A percentile compares a stretch with the other conserved stretches of the same genome.
Conservation (phyloP, 2,113 vertebrate species). For the Myocastor coypus region DNA sequence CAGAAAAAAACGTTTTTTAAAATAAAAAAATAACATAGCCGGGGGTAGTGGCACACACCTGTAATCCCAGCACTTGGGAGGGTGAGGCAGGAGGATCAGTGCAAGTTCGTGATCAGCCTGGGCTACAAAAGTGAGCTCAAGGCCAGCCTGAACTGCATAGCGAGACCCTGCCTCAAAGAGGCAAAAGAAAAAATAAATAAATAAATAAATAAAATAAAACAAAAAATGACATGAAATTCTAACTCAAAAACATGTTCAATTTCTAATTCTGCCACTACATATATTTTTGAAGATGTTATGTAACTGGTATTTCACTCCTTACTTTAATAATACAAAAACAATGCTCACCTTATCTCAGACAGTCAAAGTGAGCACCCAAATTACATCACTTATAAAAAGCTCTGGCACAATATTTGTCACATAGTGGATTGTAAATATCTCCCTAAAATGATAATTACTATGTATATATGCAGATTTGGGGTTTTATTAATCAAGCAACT, state of each 20-base stretch:
- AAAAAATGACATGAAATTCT: constrained; percentile 17
- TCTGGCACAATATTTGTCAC: background rate
- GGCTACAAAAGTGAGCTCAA: no score
- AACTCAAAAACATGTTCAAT: constrained; percentile 19
- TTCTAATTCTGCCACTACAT: constrained; percentile 4
- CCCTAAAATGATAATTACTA: background rate
- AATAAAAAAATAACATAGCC: background rate
- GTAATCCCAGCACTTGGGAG: no score
- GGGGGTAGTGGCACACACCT: no score
- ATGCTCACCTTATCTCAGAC: background rate
- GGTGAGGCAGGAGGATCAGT: no score
- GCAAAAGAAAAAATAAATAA: no score
- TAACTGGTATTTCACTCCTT: background rate
- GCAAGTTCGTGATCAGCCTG: no score
- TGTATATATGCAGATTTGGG: background rate
- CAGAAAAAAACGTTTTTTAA: no score
- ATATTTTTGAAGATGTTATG: background rate
- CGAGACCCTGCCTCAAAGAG: no score
- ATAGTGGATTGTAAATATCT: constrained; percentile 23
- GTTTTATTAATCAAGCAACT: constrained; percentile 21
- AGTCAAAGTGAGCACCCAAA: background rate
- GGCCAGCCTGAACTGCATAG: no score
- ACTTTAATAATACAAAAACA: constrained; percentile 43
- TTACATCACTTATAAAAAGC: background rate
- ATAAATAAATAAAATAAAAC: no score